Evolutionary conservation across 2,888 invertebrate genomes (phyloP), one percentile per base, ranked within the genome.

Genomic region (Morpho achilles): DNA sequence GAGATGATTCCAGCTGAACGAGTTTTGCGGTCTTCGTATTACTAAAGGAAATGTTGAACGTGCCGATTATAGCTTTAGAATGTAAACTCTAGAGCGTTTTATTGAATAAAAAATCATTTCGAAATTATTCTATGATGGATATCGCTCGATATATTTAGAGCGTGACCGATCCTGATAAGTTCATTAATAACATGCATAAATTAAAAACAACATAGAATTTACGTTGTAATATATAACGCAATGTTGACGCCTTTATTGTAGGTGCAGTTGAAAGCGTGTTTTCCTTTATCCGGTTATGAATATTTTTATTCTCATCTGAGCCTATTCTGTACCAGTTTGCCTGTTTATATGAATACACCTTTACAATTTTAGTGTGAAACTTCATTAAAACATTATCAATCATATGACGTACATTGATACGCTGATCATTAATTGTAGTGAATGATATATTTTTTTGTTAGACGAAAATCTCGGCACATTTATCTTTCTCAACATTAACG

Each of bases 401-500:
- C 49, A 58, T 9, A 58, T 46, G 45, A 58, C 40, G 10, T 23
- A 43, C 22, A 23, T 10, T 40, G 41, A 60, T 48, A 41, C 16
- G 4, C 22, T 39, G 23, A 53, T 62, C 44, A 57, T 62, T 55
- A 57, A 60, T 65, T 67, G 70, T 71, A 65, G 69, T 73, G 74
- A 72, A 70, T 69, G 69, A 72, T 71, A 70, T 48, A 55, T 52
- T 79, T 81, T 79, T 77, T 78, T 10, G 81, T 80, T 76, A 71
- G 73, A 76, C 79, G 80, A 84, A 73, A 76, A 78, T 77, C 76
- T 47, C 69, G 73, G 75, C 77, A 77, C 83, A 84, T 87, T 87
- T 83, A 86, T 85, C 85, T 86, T 85, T 81, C 76, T 79, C 74
- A 75, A 75, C 79, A 79, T 84, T 84, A 86, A 79, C 77, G 80